Evolutionary conservation across 1,140 invertebrate genomes (phyloP), one percentile per base, ranked within the genome.

Genomic region (Rhopalosiphum maidis): DNA sequence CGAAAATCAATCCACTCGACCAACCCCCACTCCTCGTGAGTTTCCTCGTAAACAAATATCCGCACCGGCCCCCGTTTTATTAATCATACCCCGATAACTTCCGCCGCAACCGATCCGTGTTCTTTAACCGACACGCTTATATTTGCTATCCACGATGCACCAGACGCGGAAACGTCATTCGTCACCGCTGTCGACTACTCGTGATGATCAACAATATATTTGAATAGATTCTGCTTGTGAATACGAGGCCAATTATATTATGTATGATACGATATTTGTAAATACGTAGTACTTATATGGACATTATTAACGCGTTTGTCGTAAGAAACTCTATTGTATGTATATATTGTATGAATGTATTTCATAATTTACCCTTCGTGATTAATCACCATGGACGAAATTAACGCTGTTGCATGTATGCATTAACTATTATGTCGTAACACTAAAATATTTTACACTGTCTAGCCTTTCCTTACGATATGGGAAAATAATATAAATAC

Each of bases 1-100:
- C 77, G n/a, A 60, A 83, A 91, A 91, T 88, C 87, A 48, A 88
- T 88, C 46, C 46, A 48, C 41, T 88, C 86, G 48, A 21, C 86
- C 15, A 11, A 85, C 37, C 37, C 22, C 35, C 37, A 25, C 37
- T 35, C 22, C 9, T 51, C 11, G 22, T 41, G 60, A n/a, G 15
- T 77, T 35, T 43, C 55, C 90, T 9, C 7, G 5, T 25, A 30
- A 43, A 21, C 68, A 83, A 83, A 91, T 83, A 83, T 91, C 37
- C 37, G 4, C 77, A 37, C 11, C 46, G 3, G 51, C 22, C 46
- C n/a, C 60, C 11, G 15, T n/a, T 30, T 35, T 77, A 92, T 92
- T 92, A 83, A 92, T 92, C 77, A 83, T 35, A 3, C 35, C 43
- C n/a, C 18, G 60, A 91, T 77, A 37, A 48, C 25, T 30, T 23